Percentiles rank a stretch among this genome's conserved stretches.
These are phyloP conservation scores for Cebus imitator DNA, from an alignment of 2,113 vertebrate genomes.

Conservation along the genomic window DNA sequence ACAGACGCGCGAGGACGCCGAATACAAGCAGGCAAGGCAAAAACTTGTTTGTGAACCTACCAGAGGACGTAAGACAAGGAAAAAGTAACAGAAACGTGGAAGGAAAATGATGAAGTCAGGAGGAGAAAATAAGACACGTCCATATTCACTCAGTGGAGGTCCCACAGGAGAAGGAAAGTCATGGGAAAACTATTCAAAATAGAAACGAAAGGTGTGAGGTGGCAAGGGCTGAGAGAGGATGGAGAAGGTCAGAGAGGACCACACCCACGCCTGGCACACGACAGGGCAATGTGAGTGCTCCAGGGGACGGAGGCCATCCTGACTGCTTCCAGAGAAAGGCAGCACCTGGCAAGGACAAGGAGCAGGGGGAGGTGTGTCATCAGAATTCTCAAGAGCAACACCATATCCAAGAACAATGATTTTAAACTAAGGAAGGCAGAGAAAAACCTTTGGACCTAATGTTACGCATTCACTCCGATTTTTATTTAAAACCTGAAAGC, in stretches of 20 bases:
- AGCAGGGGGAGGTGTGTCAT: no score
- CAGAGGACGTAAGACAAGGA: accelerated
- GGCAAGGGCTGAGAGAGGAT: background rate
- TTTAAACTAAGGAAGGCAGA: background rate
- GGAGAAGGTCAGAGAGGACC: background rate
- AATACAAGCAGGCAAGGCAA: accelerated
- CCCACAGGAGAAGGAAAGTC: no score
- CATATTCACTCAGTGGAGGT: accelerated
- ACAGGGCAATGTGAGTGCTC: background rate
- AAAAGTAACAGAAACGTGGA: background rate
- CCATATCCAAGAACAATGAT: background rate
- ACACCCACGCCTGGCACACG: accelerated
- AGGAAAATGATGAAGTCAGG: accelerated
- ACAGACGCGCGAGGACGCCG: accelerated
- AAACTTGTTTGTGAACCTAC: background rate
- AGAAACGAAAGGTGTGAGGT: background rate
- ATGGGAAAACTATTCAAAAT: background rate
- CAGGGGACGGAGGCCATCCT: no score
- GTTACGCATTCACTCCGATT: background rate
- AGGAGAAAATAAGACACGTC: accelerated
- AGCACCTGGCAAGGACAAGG: background rate
- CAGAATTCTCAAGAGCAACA: background rate
- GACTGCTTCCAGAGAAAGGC: background rate
- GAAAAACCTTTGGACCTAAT: background rate
- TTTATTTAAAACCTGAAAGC: background rate